Percentiles rank a stretch among this genome's conserved stretches.
These are phyloP conservation scores for Artemia sinica DNA, from an alignment of 2,888 invertebrate genomes.

Conservation along the genomic window DNA sequence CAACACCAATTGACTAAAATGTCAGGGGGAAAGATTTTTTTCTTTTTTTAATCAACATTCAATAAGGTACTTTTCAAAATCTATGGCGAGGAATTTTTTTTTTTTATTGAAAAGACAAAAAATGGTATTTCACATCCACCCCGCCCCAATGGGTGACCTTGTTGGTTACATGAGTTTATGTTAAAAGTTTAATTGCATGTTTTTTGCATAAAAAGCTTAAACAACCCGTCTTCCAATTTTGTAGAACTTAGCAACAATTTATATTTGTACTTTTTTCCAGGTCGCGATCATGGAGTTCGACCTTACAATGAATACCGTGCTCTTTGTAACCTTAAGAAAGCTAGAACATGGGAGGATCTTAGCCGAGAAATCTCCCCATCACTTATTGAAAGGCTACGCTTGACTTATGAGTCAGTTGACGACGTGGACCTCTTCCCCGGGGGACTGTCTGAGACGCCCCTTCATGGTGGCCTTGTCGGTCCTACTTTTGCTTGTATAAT, in stretches of 20 bases:
- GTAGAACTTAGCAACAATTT: not conserved
- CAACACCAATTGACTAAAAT: too few species aligned
- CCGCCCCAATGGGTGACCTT: too few species aligned
- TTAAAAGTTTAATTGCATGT: too few species aligned
- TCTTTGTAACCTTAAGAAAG: constrained; percentile 35
- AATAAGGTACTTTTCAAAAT: too few species aligned
- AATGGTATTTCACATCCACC: too few species aligned
- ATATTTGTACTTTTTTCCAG: constrained; percentile 24
- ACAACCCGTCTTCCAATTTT: not conserved
- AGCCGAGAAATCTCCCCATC: constrained; percentile 32
- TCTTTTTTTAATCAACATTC: too few species aligned
- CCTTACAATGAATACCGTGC: constrained; percentile 35
- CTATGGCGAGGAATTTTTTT: too few species aligned
- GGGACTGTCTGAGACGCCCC: constrained; percentile 38
- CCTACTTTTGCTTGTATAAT: constrained; percentile 43
- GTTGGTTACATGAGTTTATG: too few species aligned
- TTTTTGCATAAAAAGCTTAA: too few species aligned
- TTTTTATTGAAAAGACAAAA: too few species aligned
- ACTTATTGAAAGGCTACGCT: constrained; percentile 31
- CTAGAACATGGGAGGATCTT: constrained; percentile 36
- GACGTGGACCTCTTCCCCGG: constrained; percentile 43
- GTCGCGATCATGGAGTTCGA: constrained; percentile 35
- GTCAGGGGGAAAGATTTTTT: too few species aligned
- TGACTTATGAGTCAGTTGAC: constrained; percentile 36
- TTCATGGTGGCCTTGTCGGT: constrained; percentile 40